Conservation (phyloP, 2,888 invertebrate species). For the Branchipolynoe longqiensis region DNA sequence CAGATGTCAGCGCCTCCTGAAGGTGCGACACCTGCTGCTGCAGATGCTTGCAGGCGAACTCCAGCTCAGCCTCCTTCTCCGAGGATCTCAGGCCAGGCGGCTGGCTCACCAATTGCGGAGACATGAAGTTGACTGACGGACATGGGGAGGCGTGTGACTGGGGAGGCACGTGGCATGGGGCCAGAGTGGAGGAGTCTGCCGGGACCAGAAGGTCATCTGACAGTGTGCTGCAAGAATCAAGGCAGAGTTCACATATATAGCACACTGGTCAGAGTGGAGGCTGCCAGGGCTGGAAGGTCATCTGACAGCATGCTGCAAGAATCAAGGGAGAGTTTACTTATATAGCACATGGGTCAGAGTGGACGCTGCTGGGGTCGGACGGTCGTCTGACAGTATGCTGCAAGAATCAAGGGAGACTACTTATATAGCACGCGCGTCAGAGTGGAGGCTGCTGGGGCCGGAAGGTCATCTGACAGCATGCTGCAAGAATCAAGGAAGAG, state of each 20-base stretch:
- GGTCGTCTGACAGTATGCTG: too few relatives aligned
- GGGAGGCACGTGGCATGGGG: slow-evolving; percentile 7
- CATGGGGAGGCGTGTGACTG: slow-evolving; percentile 8
- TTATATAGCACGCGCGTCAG: too few relatives aligned
- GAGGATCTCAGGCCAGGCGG: slow-evolving; percentile 27
- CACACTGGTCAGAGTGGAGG: too few relatives aligned
- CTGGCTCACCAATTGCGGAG: not conserved
- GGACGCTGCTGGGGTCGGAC: too few relatives aligned
- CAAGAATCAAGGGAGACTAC: too few relatives aligned
- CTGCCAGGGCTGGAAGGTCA: too few relatives aligned
- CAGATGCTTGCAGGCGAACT: slow-evolving; percentile 75
- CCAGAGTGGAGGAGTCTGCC: not conserved
- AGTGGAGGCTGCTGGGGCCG: too few relatives aligned
- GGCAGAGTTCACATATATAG: not conserved
- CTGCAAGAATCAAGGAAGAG: too few relatives aligned
- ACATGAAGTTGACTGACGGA: not conserved
- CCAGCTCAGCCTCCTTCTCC: slow-evolving; percentile 70
- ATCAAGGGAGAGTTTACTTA: too few relatives aligned
- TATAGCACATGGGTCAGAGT: too few relatives aligned
- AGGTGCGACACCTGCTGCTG: slow-evolving; percentile 78
- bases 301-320: too few relatives aligned
- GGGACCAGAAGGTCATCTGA: not conserved
- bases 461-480: too few relatives aligned
- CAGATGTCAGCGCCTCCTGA: slow-evolving; percentile 72
- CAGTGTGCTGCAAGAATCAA: not conserved